A percentile compares a stretch with the other conserved stretches of the same genome.
Evolutionary conservation across 2,888 invertebrate species (phyloP).

Genomic region (Drosophila merina): DNA sequence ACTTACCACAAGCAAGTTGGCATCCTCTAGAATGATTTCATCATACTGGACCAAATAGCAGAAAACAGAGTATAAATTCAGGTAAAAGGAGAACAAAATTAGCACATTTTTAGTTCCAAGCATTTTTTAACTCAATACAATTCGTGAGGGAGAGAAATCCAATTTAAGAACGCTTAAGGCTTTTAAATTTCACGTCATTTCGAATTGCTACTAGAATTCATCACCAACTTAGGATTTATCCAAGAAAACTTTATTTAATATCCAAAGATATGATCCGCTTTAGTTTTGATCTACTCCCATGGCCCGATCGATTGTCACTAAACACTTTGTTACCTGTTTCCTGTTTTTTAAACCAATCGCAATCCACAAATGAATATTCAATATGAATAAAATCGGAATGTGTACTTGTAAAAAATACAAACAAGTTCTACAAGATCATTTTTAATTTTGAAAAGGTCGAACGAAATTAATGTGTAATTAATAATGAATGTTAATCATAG

Average conservation of each 20-base stretch:
- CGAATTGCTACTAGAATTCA: neutral
- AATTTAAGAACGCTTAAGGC: too few species aligned
- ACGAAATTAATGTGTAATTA: slow-evolving; percentile 2
- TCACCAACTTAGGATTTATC: too few species aligned
- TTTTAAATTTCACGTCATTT: slow-evolving; percentile 1
- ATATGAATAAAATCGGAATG: neutral
- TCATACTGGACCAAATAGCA: slow-evolving; percentile 6
- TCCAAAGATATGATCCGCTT: too few species aligned
- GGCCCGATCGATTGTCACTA: neutral
- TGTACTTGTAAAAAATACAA: neutral
- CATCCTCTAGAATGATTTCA: slow-evolving; percentile 42
- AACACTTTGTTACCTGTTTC: neutral
- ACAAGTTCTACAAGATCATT: neutral
- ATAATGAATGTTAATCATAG: neutral
- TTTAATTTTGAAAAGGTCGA: neutral
- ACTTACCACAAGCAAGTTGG: slow-evolving; percentile 41
- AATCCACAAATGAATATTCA: neutral
- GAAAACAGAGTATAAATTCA: neutral
- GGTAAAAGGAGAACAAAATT: neutral
- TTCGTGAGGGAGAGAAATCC: too few species aligned
- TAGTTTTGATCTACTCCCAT: neutral
- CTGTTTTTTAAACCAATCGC: neutral
- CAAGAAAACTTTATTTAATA: too few species aligned
- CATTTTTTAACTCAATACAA: neutral
- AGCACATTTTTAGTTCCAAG: neutral